Evolutionary conservation across 2,113 vertebrate genomes (phyloP).

Genomic region (Hemiprocne comata): DNA sequence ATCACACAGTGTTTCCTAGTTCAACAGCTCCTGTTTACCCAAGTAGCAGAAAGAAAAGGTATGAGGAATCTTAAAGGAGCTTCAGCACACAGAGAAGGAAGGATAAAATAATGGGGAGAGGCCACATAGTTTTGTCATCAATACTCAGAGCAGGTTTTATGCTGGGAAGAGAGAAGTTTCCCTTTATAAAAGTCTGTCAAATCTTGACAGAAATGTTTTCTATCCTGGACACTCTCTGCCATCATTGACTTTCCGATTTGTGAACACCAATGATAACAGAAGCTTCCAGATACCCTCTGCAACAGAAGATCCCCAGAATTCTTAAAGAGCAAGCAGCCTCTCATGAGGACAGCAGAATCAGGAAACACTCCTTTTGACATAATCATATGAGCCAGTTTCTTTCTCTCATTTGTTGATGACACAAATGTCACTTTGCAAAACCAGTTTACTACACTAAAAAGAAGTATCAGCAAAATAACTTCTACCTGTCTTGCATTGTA

Average conservation of each 20-base stretch:
- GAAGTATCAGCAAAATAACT: not conserved
- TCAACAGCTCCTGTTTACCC: not conserved
- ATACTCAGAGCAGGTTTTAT: not conserved
- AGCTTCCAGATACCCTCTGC: not conserved
- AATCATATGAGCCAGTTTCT: not conserved
- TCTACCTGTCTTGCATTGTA: not conserved
- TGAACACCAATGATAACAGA: not conserved
- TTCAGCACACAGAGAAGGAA: not conserved
- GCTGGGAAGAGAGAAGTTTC: not conserved
- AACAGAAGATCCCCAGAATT: not conserved
- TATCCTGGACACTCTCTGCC: not conserved
- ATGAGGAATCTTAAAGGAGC: not conserved
- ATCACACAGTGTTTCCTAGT: not conserved
- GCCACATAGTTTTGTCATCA: not conserved
- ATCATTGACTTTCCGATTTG: accelerated
- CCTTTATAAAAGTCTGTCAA: not conserved
- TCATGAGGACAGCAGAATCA: not conserved
- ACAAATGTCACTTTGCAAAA: not conserved
- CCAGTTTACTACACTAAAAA: not conserved
- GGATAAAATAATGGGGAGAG: not conserved
- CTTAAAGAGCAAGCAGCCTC: not conserved
- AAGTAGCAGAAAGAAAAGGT: not conserved
- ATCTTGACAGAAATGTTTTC: not conserved
- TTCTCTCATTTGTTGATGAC: not conserved
- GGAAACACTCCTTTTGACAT: not conserved